These are phyloP conservation scores for Artibeus lituratus DNA, from an alignment of 2,797 vertebrate genomes.

Conservation along the genomic window DNA sequence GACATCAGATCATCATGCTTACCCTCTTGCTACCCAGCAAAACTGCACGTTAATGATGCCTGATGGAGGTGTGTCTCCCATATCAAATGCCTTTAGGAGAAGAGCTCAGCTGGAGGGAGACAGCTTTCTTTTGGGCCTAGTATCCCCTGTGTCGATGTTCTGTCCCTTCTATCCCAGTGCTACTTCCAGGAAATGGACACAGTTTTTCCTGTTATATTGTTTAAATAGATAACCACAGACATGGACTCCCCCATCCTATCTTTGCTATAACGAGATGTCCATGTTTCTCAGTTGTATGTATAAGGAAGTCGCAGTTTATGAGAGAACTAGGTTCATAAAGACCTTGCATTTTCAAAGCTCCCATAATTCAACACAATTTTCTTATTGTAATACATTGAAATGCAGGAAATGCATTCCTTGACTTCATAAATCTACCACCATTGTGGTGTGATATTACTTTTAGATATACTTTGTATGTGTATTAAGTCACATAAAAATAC, in stretches of 20 bases:
- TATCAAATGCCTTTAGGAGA: background rate
- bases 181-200: background rate
- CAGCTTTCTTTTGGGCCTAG: background rate
- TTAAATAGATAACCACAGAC: constrained; percentile 10
- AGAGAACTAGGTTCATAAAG: constrained; percentile 53
- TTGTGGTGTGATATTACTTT: constrained; percentile 40
- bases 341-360: constrained; percentile 48
- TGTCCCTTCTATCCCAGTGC: background rate
- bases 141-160: background rate
- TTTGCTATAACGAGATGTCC: background rate
- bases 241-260: background rate
- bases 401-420: background rate
- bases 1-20: constrained; percentile 18
- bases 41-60: background rate
- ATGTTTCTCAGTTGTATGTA: background rate
- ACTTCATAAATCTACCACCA: constrained; percentile 55
- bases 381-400: constrained; percentile 42
- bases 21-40: background rate
- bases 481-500: constrained; percentile 57
- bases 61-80: background rate
- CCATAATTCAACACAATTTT: constrained; percentile 59
- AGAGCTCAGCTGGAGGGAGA: background rate
- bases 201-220: background rate
- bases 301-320: background rate
- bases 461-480: constrained; percentile 55